Evolutionary conservation across 2,888 invertebrate genomes (phyloP), one percentile per base, ranked within the genome.

Genomic region (Lepidocyrtinus sp.): DNA sequence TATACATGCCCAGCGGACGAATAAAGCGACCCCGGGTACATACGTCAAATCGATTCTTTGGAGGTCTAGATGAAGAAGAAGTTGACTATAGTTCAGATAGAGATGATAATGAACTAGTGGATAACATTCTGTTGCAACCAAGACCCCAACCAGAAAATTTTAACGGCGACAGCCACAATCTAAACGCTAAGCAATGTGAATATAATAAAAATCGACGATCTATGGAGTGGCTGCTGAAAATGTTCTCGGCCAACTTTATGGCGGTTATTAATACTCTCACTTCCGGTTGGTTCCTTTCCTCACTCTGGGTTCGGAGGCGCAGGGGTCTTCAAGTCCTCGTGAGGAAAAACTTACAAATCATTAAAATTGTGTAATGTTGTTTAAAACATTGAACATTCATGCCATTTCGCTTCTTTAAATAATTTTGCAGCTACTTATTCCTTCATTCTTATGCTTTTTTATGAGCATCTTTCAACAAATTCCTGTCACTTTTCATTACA

Each of bases 401-500:
- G 36, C 36, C 12, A 36, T 7, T 36, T 36, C 36, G 36, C 36
- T 50, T 50, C n/a, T n/a, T n/a, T n/a, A n/a, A n/a, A n/a, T 71
- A n/a, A 3, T 67, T 25, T 24, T 21, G 0, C 36, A 82, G 82
- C 68, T 82, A 0, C 64, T 82, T 1, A 25, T 82, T 2, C 82
- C 82, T 15, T 45, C 82, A 1, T 82, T 82, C 26, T 59, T 82
- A n/a, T 72, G 75, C 68, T 81, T 82, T 64, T 82, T 82, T 61
- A 12, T 82, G 24, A 78, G 55, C 19, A 78, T 82, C 27, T 82
- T 82, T 24, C 74, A 82, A 59, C 74, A 70, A 19, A 77, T 82
- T 2, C 82, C 82, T 0, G 25, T 50, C 17, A 74, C 64, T n/a
- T 81, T 82, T 46, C 63, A 64, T n/a, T 77, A 77, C 74, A 77